Base-by-base conservation (phyloP, 2,797 vertebrate genomes). In the Chelmon rostratus region DNA sequence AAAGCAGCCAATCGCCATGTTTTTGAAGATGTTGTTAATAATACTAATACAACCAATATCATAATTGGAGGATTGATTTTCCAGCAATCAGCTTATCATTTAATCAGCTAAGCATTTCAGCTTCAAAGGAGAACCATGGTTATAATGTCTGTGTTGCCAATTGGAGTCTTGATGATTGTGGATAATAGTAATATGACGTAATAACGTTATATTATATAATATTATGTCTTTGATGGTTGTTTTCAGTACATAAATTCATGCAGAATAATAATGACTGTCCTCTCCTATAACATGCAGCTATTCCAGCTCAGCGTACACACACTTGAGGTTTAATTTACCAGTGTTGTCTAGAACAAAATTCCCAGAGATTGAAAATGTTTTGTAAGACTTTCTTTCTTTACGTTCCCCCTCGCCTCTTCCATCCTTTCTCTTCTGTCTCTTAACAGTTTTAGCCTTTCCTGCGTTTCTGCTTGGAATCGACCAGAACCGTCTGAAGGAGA, bases 391-490 rank as follows among this genome's bases (percentile, higher is more conserved):
- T 19, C 19, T 58, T 40, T 52, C 5, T 67, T 62, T 28, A 47
- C 23, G 57, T 13, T 37, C 1, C 13, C 12, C 7, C 2, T 19
- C 11, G 31, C 6, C 40, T 35, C 12, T 56, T 23, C 15, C 42
- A 6, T 62, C 19, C 3, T 46, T 46, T 79, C 6, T 46, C 21
- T 42, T 28, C 50, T 67, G n/a, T 61, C 23, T 65, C 78, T 54
- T 37, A 78, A 46, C 87, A 99, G 98, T 99, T 94, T 89, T 99
- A 86, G 98, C 98, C 52, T 99, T 99, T 87, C 98, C 98, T 19
- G 96, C 98, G 0, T 99, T 98, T 91, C 96, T 99, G 18, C 93
- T 99, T 85, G 98, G 98, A 38, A 99, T 99, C 57, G 95, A 97
- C 88, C 97, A 99, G 93, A 92, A 94, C 8, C 96, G 98, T 13